phyloP scores from a whole-genome alignment of 2,888 invertebrate species.

The Stenodera caucasica region DNA sequence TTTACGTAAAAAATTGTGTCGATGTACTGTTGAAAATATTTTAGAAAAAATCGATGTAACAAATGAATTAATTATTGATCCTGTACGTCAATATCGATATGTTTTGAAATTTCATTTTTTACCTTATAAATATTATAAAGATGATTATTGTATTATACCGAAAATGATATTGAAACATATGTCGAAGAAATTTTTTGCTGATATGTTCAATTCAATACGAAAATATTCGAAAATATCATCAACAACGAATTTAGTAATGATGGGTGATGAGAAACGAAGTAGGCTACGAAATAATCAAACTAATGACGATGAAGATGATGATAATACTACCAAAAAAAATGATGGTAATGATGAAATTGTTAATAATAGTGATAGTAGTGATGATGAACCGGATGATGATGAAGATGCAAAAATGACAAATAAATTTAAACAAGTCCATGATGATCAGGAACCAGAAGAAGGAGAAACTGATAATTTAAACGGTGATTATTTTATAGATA shows the following conservation, averaged over 20 bases:
- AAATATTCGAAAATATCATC: slow-evolving; percentile 62
- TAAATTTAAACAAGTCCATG: slow-evolving; percentile 51
- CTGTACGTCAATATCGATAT: slow-evolving; percentile 63
- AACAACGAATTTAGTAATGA: no score
- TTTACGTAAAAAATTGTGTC: slow-evolving; percentile 72
- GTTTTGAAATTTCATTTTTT: slow-evolving; percentile 73
- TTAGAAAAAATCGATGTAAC: slow-evolving; percentile 70
- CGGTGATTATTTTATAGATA: slow-evolving; percentile 34
- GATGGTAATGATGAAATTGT: slow-evolving; percentile 36
- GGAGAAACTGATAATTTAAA: slow-evolving; percentile 49
- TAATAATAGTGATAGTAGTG: slow-evolving; percentile 60
- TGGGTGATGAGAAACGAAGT: slow-evolving; percentile 44
- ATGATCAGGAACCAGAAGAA: slow-evolving; percentile 59
- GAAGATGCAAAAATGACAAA: slow-evolving; percentile 56
- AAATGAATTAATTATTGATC: slow-evolving; percentile 59
- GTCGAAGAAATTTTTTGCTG: slow-evolving; percentile 70
- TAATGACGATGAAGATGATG: slow-evolving; percentile 40
- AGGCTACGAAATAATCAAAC: slow-evolving; percentile 14
- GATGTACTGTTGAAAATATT: slow-evolving; percentile 78
- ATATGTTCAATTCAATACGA: slow-evolving; percentile 65
- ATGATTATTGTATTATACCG: slow-evolving; percentile 72
- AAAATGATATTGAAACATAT: slow-evolving; percentile 71
- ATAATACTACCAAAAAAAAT: slow-evolving; percentile 27
- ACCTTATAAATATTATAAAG: slow-evolving; percentile 72
- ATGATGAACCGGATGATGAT: slow-evolving; percentile 67